phyloP scores from a whole-genome alignment of 2,888 invertebrate genomes.

The Zootermopsis nevadensis region DNA sequence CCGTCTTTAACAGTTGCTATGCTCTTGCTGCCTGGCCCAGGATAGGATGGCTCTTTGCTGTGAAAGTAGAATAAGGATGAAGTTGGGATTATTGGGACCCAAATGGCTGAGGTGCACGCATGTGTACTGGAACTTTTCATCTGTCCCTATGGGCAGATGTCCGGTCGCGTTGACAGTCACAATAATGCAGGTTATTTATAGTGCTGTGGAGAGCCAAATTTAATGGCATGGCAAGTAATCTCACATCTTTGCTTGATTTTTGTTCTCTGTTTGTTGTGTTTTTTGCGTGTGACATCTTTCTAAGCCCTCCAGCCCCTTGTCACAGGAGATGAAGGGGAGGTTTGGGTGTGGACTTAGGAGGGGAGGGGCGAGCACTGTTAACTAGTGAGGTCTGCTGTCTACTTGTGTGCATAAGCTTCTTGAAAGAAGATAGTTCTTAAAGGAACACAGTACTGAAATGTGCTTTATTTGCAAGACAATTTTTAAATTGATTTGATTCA shows the following conservation, averaged over 20 bases:
- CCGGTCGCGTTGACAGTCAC: not conserved
- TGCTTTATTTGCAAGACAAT: slow-evolving; percentile 52
- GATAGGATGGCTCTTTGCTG: not conserved
- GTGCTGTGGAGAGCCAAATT: slow-evolving; percentile 8
- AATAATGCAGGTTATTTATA: not conserved
- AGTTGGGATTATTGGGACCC: not conserved
- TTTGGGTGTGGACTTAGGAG: slow-evolving; percentile 33
- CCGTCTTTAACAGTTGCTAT: not conserved
- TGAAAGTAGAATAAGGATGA: not conserved
- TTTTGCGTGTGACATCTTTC: slow-evolving; percentile 47
- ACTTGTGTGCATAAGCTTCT: slow-evolving; percentile 44
- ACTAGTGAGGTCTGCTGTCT: slow-evolving; percentile 16
- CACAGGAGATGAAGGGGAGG: not conserved
- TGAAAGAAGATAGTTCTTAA: slow-evolving; percentile 33
- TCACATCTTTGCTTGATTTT: slow-evolving; percentile 44
- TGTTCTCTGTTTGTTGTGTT: slow-evolving; percentile 44
- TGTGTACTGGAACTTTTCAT: not conserved
- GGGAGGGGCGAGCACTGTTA: slow-evolving; percentile 47
- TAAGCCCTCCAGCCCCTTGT: slow-evolving; percentile 14
- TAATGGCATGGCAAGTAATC: slow-evolving; percentile 31
- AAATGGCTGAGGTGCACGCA: not conserved
- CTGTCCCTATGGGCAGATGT: not conserved
- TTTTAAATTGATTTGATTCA: slow-evolving; percentile 52
- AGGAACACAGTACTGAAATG: slow-evolving; percentile 47
- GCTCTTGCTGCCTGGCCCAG: slow-evolving; percentile 12